phyloP scores from a whole-genome alignment of 2,888 invertebrate species.

The Chymomyza fuscimana region DNA sequence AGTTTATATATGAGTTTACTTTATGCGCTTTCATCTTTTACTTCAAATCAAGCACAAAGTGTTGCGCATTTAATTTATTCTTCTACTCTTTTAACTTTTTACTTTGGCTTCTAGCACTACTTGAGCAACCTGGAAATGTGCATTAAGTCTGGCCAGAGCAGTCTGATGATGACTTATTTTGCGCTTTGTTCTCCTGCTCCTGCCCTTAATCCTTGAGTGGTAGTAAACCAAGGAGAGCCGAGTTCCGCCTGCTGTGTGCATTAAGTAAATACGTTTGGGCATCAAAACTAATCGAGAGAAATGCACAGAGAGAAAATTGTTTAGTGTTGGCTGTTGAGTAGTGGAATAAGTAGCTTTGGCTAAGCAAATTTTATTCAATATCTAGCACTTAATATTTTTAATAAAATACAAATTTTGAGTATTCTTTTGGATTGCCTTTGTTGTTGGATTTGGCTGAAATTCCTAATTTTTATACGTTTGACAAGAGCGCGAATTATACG shows the following conservation, averaged over 20 bases:
- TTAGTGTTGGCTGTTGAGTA: too few species aligned
- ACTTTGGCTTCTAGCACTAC: conserved; percentile 6
- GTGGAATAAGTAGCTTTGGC: too few species aligned
- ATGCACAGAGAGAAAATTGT: not conserved
- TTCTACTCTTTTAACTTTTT: conserved; percentile 7
- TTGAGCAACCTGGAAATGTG: conserved; percentile 17
- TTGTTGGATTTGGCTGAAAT: too few species aligned
- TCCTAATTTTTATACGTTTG: too few species aligned
- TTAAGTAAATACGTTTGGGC: conserved; percentile 15
- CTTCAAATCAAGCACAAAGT: conserved; percentile 4
- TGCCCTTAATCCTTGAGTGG: conserved; percentile 28
- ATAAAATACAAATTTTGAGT: too few species aligned
- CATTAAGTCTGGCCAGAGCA: conserved; percentile 39
- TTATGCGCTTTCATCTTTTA: conserved; percentile 7
- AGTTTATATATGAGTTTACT: not conserved
- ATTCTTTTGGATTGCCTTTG: too few species aligned
- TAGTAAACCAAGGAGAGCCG: not conserved
- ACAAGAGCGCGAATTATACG: too few species aligned
- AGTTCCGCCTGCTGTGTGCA: conserved; percentile 19
- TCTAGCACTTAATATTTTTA: too few species aligned
- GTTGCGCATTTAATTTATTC: not conserved
- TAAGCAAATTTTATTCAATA: too few species aligned
- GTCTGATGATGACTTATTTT: conserved; percentile 12
- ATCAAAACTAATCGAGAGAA: conserved; percentile 33
- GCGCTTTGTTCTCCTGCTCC: conserved; percentile 25